Conservation (phyloP, 2,797 vertebrate species). For the Euthynnus affinis region DNA sequence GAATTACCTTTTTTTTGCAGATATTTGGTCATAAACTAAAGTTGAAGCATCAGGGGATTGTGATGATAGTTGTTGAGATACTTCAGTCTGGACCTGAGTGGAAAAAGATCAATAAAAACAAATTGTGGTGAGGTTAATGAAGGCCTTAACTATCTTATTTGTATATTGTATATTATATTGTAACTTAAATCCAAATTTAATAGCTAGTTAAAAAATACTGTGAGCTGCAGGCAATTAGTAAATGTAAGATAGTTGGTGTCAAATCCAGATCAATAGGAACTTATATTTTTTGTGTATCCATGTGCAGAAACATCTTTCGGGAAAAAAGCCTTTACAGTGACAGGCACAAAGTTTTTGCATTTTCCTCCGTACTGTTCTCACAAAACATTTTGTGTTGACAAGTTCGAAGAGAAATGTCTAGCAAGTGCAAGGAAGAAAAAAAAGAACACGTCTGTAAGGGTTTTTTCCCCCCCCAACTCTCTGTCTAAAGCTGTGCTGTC, state of each 20-base stretch:
- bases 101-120: not conserved
- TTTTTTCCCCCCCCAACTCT: not conserved
- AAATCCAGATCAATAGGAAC: constrained; percentile 20
- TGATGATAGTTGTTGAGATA: no score
- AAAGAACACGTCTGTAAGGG: constrained; percentile 13
- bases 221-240: constrained; percentile 12
- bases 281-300: not conserved
- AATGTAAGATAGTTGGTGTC: not conserved
- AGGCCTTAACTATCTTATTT: no score
- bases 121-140: no score
- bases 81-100: no score
- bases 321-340: constrained; percentile 42
- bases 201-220: not conserved
- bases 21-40: no score
- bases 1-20: no score
- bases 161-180: no score
- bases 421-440: constrained; percentile 43
- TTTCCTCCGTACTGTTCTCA: constrained; percentile 47
- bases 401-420: constrained; percentile 67
- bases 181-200: not conserved
- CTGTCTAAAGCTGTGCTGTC: constrained; percentile 60
- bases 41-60: no score
- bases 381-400: constrained; percentile 63
- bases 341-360: constrained; percentile 53
- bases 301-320: not conserved